These are phyloP conservation scores for Xyrauchen texanus DNA, from an alignment of 2,113 vertebrate species.

Conservation along the genomic window DNA sequence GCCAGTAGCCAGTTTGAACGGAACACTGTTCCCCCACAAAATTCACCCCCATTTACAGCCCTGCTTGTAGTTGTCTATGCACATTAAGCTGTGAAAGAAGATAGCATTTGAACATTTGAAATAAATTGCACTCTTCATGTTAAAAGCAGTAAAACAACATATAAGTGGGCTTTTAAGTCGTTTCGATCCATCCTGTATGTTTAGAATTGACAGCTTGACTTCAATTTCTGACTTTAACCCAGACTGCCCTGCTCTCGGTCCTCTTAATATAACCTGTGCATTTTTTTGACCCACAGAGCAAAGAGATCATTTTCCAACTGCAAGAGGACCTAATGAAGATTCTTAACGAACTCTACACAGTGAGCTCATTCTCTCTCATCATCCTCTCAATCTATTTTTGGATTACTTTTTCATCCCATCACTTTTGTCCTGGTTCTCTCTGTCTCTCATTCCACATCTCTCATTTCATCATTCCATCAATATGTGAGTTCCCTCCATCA, in stretches of 20 bases:
- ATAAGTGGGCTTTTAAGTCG: too few relatives aligned
- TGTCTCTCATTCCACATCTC: not conserved
- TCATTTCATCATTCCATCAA: slow-evolving; percentile 45
- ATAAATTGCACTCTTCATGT: too few relatives aligned
- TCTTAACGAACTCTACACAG: slow-evolving; percentile 97
- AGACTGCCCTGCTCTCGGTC: not conserved
- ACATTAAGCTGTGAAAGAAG: too few relatives aligned
- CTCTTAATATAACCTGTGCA: not conserved
- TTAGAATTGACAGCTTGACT: not conserved
- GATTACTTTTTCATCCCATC: slow-evolving; percentile 12
- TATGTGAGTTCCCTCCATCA: slow-evolving; percentile 3
- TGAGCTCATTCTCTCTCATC: slow-evolving; percentile 69
- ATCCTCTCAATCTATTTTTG: slow-evolving; percentile 17
- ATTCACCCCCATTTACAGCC: too few relatives aligned
- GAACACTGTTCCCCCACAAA: too few relatives aligned
- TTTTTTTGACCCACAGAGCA: slow-evolving; percentile 80
- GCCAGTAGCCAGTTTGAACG: too few relatives aligned
- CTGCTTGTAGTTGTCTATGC: too few relatives aligned
- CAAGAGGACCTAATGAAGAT: slow-evolving; percentile 99
- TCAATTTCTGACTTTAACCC: slow-evolving; percentile 9
- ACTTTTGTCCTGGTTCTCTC: not conserved
- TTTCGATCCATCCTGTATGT: not conserved
- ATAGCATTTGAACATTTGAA: too few relatives aligned
- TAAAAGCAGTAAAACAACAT: too few relatives aligned
- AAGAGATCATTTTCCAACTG: slow-evolving; percentile 96